These are phyloP conservation scores for Girardinus metallicus DNA, from an alignment of 2,797 vertebrate species.

Conservation along the genomic window DNA sequence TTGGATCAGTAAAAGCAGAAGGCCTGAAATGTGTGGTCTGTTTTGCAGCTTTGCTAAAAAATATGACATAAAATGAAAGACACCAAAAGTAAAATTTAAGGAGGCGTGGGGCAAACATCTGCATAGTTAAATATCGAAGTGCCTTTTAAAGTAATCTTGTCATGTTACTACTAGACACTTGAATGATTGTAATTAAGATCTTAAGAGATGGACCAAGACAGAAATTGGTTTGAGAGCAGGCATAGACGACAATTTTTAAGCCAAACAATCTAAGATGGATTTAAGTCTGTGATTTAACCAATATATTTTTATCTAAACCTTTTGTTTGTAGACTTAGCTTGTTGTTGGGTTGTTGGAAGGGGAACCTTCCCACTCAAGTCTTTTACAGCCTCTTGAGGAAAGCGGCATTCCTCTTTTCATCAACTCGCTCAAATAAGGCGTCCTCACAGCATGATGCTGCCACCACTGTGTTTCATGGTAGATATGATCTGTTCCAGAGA, in stretches of 20 bases:
- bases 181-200: not conserved
- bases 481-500: not conserved
- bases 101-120: not conserved
- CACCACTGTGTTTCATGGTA: not conserved
- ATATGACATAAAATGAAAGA: not conserved
- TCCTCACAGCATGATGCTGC: no score
- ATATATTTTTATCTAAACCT: not conserved
- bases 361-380: not conserved
- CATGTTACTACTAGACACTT: not conserved
- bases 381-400: not conserved
- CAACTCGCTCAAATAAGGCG: no score
- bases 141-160: not conserved
- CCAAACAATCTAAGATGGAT: not conserved
- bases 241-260: not conserved
- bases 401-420: no score
- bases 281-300: not conserved
- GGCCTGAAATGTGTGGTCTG: not conserved
- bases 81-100: not conserved
- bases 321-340: not conserved
- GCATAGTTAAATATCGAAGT: not conserved
- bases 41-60: not conserved
- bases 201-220: not conserved
- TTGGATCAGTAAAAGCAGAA: not conserved
- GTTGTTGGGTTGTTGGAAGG: not conserved
- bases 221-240: not conserved